Base-by-base conservation (phyloP, 2,888 invertebrate genomes). In the Melanchra persicariae region DNA sequence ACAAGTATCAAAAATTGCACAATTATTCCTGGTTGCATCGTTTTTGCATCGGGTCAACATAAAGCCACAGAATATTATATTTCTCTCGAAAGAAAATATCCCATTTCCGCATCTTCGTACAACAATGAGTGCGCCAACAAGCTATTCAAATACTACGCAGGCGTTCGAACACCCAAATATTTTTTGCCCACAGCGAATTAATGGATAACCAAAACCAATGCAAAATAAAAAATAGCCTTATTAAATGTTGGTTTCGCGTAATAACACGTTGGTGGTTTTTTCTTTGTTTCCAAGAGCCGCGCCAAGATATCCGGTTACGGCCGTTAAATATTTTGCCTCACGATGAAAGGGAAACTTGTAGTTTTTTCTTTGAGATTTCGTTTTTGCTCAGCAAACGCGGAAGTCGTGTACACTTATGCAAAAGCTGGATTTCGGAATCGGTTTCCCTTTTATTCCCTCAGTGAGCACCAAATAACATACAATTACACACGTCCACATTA, bases 1-100 rank as follows among this genome's bases (percentile, higher is more conserved):
- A 81, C 79, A 85, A 85, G 79, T 79, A 87, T 84, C 82, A 77
- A 81, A 84, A 78, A 88, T 90, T 91, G 88, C 89, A 87, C 90
- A 92, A 92, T 91, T 86, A 91, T 87, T 87, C 76, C 75, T 86
- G 86, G 85, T 87, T 91, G 77, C 87, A 88, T 90, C 89, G 90
- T 94, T 95, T 95, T 95, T 95, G 90, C 91, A 80, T 84, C 84
- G 85, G 93, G 93, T 93, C 93, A 93, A 93, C 91, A 94, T 94
- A 95, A 95, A 94, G 91, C 93, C 88, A 87, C 84, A 87, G 90
- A 93, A 96, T 96, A 96, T 96, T 93, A 95, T 95, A 95, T 96
- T 96, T 91, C 96, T 92, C 91, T 92, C 91, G 95, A 92, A 96
- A 96, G 96, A 96, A 96, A 96, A 96, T 96, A 96, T 96, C 96